Evolutionary conservation across 2,888 invertebrate species (phyloP), one percentile per base, ranked within the genome.

Genomic region (Hybos culiciformis): DNA sequence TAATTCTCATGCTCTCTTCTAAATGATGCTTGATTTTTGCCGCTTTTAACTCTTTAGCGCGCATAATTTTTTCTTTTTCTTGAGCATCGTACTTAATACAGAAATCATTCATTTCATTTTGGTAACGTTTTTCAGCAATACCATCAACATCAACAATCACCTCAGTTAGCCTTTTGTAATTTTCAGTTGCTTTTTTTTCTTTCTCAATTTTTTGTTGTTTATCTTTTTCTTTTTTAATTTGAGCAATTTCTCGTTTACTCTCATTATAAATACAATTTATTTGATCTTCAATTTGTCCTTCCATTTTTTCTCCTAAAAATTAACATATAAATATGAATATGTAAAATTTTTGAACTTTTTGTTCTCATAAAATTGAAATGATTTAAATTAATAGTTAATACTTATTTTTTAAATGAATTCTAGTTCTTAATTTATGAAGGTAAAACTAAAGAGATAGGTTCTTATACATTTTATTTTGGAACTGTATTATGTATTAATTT

Each of bases 21-120:
- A 53, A 47, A 33, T 62, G 58, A 3, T 56, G 54, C 15, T 56
- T 54, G 37, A 61, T 57, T 2, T 64, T 58, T 1, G 56, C 55
- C 12, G 53, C 48, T 24, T 60, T 64, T 3, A 51, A 45, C 21
- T 52, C 54, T 39, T 61, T 56, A 9, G 54, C 55, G 1, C 53
- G 54, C 24, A 58, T 52, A 3, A 59, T 50, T n/a, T 55, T 56
- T 4, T 55, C 55, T 31, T 54, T 54, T 44, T 64, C 63, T 42
- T 61, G 57, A 7, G 58, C 59, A 12, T 60, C 63, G 50, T 62
- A 66, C 53, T 59, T 57, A 12, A 61, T 55, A 8, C 65, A 66
- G 53, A 59, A 59, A 57, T 75, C 73, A 12, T 58, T 61, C 20
- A 70, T 52, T 12, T 74, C 75, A 24, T 71, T 72, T 14, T 69